Evolutionary conservation across 2,888 invertebrate species (phyloP), one percentile per base, ranked within the genome.

Genomic region (Gibbula magus): DNA sequence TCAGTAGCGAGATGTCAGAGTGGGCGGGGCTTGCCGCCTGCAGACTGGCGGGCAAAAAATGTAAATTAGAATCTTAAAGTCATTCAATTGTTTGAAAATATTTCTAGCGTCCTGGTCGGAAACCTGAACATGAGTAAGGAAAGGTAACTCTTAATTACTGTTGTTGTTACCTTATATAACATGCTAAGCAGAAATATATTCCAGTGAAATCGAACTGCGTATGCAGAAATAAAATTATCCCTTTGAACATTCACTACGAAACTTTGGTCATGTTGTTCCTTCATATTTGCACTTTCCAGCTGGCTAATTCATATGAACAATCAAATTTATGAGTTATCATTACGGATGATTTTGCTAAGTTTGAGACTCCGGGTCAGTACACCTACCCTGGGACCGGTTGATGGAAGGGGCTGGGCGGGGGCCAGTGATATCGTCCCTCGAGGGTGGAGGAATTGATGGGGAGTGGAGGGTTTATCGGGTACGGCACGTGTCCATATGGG

Each of bases 371-470:
- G 20, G 3, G 56, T 35, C 61, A 56, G 35, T 56, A 22, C 35
- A 90, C 93, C 89, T 86, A 93, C 93, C 93, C 92, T 85, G 90
- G 92, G 75, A 91, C 87, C 54, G 91, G 92, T 77, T 92, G 93
- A 82, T 91, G 92, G 82, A 91, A 92, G 75, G 87, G 82, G 35
- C 84, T 81, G 73, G 88, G 77, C 29, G 93, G 93, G 39, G 93
- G 93, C 93, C 93, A 93, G 80, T 93, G 91, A 85, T 94, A 94
- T 61, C 93, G 91, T 61, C 94, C 94, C 87, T 94, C 94, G 85
- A 94, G 92, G 4, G 93, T 94, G 92, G 93, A 94, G 92, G 93
- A 95, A 94, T 88, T 95, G 94, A 90, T 94, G 93, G 93, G 94
- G 93, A 94, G 94, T 93, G 94, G 94, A 86, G 95, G 95, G 91